Base-by-base conservation (phyloP, 1,140 invertebrate genomes). In the Drosophila sulfurigaster region DNA sequence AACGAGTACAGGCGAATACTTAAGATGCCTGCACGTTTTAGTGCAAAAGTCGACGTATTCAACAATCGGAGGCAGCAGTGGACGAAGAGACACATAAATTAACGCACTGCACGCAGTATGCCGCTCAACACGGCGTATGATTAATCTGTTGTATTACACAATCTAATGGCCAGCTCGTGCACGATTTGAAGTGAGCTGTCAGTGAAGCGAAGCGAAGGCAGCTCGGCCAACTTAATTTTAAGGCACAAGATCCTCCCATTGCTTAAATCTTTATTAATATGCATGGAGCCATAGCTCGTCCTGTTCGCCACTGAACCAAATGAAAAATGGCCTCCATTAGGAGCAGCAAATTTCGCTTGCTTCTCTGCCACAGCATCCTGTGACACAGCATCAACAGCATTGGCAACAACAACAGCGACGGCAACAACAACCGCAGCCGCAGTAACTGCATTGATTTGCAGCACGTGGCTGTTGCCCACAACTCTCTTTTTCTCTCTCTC, bases 251-350 rank as follows among this genome's bases (percentile, higher is more conserved):
- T 70, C 28, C 65, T 73, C 51, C 51, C 68, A 38, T 66, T 58
- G 73, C 78, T 78, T 81, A 89, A 88, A 88, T 83, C 83, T 88
- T 89, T 88, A 88, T 88, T 83, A 88, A 88, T 88, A 88, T 89
- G 83, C 74, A 83, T 67, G 80, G 54, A 63, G 57, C 67, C n/a
- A 54, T 49, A 43, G 75, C 75, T 75, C 51, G 78, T 62, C 65
- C 70, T 62, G 43, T 74, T 67, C 76, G 48, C 28, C 52, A 38
- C 66, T 46, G 68, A 35, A 28, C 5, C 66, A 30, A 30, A 76
- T 83, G 81, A 88, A 89, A 89, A 89, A 88, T 88, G 41, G 52
- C 43, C 51, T 46, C 57, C 85, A 88, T 88, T 88, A 83, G 67
- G 51, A 60, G n/a, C 80, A 75, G 81, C 73, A 88, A 88, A 88